These are phyloP conservation scores for Blastobasis adustella DNA, from an alignment of 2,888 invertebrate genomes.

Conservation along the genomic window DNA sequence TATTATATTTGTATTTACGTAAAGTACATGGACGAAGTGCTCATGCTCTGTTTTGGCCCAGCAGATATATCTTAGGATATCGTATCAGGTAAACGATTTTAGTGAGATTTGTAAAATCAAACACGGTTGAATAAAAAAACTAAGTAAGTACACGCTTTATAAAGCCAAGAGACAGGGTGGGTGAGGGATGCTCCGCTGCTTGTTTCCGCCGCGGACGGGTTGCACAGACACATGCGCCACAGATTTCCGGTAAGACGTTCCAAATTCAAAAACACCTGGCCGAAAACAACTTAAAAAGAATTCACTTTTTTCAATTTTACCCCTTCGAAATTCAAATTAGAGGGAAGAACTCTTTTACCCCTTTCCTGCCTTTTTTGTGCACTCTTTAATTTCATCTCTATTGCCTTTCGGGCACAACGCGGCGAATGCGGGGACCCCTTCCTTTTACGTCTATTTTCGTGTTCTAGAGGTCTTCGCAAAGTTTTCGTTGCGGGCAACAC, in stretches of 20 bases:
- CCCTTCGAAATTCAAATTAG: constrained; percentile 45
- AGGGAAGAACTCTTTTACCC: constrained; percentile 55
- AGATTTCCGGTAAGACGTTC: constrained; percentile 60
- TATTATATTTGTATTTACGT: neutral
- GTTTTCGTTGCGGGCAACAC: constrained; percentile 23
- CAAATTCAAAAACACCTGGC: constrained; percentile 46
- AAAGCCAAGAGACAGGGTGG: constrained; percentile 23
- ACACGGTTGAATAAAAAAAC: constrained; percentile 11
- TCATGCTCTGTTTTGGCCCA: neutral
- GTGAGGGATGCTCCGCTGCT: constrained; percentile 50
- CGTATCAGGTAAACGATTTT: no score
- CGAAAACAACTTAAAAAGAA: constrained; percentile 46
- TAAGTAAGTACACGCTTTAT: constrained; percentile 15
- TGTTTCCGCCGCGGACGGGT: constrained; percentile 65
- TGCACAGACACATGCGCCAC: constrained; percentile 61
- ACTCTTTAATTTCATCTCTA: constrained; percentile 34
- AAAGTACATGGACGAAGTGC: neutral
- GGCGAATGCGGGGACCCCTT: constrained; percentile 14
- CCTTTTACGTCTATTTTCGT: constrained; percentile 36
- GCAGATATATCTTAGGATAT: no score
- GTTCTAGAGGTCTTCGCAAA: constrained; percentile 32
- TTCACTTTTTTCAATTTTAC: constrained; percentile 50
- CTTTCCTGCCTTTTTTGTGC: constrained; percentile 42
- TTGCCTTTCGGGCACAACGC: no score
- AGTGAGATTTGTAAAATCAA: no score